Evolutionary conservation across 1,140 invertebrate genomes (phyloP).

Genomic region (Thalassaphorura encarpata): DNA sequence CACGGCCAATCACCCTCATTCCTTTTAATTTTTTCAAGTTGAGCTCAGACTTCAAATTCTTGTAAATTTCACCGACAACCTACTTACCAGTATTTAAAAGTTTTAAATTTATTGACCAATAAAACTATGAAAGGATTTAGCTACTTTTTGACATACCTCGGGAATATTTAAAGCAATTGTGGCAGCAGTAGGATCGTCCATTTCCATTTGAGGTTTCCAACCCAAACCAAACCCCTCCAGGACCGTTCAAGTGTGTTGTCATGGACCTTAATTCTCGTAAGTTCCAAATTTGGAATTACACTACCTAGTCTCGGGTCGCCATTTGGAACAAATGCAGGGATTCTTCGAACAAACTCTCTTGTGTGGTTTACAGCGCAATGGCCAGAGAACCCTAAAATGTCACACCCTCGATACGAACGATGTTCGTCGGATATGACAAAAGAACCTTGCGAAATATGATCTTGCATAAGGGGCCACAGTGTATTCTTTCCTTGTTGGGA

Average conservation of each 20-base stretch:
- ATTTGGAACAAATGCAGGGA: neutral
- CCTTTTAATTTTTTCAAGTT: too few species aligned
- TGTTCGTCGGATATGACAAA: conserved; percentile 1
- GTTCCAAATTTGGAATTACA: neutral
- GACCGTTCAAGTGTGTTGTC: conserved; percentile 12
- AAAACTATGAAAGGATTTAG: too few species aligned
- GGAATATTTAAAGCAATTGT: too few species aligned
- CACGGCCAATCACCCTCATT: too few species aligned
- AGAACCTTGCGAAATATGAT: neutral
- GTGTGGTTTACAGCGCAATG: conserved; percentile 11
- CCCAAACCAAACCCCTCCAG: conserved; percentile 15
- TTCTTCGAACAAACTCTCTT: conserved; percentile 5
- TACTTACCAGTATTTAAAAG: too few species aligned
- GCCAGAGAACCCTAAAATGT: neutral
- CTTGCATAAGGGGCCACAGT: neutral
- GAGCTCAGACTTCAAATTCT: too few species aligned
- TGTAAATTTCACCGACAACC: too few species aligned
- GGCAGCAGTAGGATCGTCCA: too few species aligned
- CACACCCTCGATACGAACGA: neutral
- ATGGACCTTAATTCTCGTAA: conserved; percentile 2
- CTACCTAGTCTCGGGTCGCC: neutral
- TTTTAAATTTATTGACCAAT: too few species aligned
- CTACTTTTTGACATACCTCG: too few species aligned
- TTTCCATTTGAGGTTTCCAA: too few species aligned
- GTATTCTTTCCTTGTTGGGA: neutral